Evolutionary conservation across 2,888 invertebrate genomes (phyloP).

Genomic region (Agrilus cyanescens): DNA sequence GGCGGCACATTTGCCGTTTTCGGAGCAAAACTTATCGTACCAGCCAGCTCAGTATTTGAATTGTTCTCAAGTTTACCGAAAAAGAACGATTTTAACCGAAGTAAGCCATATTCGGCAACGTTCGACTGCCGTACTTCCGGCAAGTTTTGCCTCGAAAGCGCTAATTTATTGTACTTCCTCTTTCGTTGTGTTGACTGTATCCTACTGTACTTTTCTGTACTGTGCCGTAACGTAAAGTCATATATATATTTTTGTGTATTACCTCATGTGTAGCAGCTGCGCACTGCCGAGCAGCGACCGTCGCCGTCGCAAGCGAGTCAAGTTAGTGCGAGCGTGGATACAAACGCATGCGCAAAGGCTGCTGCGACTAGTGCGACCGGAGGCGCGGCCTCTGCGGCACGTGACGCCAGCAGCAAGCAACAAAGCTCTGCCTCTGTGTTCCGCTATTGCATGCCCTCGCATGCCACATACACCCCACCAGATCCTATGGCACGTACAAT

Average conservation of each 20-base stretch:
- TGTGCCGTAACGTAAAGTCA: slow-evolving; percentile 25
- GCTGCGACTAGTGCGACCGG: slow-evolving; percentile 19
- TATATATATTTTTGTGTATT: slow-evolving; percentile 36
- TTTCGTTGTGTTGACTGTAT: too few relatives aligned
- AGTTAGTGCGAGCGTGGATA: slow-evolving; percentile 14
- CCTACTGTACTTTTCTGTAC: too few relatives aligned
- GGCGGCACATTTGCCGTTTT: too few relatives aligned
- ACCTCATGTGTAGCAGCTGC: slow-evolving; percentile 33
- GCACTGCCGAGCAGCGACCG: slow-evolving; percentile 36
- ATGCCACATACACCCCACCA: slow-evolving; percentile 48
- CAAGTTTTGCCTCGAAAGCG: too few relatives aligned
- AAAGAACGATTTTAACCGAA: too few relatives aligned
- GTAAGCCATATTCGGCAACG: too few relatives aligned
- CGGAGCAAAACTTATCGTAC: too few relatives aligned
- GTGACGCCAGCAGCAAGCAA: slow-evolving; percentile 34
- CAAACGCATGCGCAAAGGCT: slow-evolving; percentile 23
- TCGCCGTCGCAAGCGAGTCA: slow-evolving; percentile 24
- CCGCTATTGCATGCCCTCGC: slow-evolving; percentile 50
- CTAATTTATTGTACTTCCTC: too few relatives aligned
- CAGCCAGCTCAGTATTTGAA: too few relatives aligned
- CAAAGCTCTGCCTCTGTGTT: slow-evolving; percentile 39
- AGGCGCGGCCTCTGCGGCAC: slow-evolving; percentile 34
- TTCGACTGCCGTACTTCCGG: too few relatives aligned
- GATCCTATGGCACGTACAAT: slow-evolving; percentile 49
- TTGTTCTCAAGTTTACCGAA: too few relatives aligned